phyloP scores from a whole-genome alignment of 2,113 vertebrate genomes.

The Callorhinus ursinus region DNA sequence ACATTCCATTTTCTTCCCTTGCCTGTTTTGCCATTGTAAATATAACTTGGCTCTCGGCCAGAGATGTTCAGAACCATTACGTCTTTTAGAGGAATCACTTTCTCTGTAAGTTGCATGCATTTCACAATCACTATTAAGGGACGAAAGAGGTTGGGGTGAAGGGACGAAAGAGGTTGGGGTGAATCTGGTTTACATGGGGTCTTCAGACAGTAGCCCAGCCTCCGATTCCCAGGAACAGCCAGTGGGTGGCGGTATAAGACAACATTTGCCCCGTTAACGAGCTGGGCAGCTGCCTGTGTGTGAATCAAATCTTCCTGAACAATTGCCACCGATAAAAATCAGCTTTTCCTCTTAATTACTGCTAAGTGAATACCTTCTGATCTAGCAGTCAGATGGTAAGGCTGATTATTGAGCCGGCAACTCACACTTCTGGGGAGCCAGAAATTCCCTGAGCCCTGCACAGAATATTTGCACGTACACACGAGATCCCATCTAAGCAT shows the following conservation, averaged over 20 bases:
- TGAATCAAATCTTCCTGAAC: slow-evolving; percentile 69
- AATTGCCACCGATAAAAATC: slow-evolving; percentile 81
- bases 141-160: slow-evolving; percentile 84
- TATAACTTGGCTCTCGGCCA: slow-evolving; percentile 89
- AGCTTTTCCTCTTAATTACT: slow-evolving; percentile 83
- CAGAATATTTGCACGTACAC: accelerated
- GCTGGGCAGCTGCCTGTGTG: not conserved
- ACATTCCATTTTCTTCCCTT: slow-evolving; percentile 80
- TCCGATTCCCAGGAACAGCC: slow-evolving; percentile 85
- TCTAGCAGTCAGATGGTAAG: slow-evolving; percentile 52
- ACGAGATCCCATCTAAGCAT: accelerated
- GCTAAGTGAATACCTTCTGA: slow-evolving; percentile 82
- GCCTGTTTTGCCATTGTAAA: slow-evolving; percentile 83
- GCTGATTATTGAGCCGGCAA: slow-evolving; percentile 39
- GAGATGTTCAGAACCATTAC: slow-evolving; percentile 91
- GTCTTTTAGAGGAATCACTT: slow-evolving; percentile 92
- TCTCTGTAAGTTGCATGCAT: slow-evolving; percentile 90
- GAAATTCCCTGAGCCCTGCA: not conserved
- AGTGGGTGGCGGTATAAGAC: slow-evolving; percentile 94
- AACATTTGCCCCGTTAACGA: slow-evolving; percentile 72
- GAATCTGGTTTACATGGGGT: slow-evolving; percentile 85
- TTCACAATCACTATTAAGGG: slow-evolving; percentile 91
- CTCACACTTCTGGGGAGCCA: not conserved
- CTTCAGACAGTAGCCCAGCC: slow-evolving; percentile 78
- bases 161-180: slow-evolving; percentile 83